These are phyloP conservation scores for Brachymystax lenok DNA, from an alignment of 2,797 vertebrate genomes.

Conservation along the genomic window DNA sequence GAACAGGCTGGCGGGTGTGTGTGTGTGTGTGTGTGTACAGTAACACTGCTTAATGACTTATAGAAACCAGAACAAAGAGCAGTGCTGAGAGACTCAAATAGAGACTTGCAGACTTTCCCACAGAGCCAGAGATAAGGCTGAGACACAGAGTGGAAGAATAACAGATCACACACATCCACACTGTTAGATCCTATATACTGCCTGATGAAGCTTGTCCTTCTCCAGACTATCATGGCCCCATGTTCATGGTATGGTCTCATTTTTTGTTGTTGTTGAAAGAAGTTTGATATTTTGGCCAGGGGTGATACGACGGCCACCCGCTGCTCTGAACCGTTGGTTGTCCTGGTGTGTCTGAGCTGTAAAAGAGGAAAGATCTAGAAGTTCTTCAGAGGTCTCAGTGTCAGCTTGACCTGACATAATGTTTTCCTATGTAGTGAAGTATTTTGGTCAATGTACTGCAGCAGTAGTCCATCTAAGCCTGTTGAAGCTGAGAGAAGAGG, in stretches of 20 bases:
- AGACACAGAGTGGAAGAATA: constrained; percentile 10
- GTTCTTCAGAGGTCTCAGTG: not conserved
- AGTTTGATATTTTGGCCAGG: not conserved
- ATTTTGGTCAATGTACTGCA: not conserved
- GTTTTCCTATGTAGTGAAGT: not conserved
- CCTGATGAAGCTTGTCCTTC: not conserved
- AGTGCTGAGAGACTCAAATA: constrained; percentile 47
- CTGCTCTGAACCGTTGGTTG: not conserved
- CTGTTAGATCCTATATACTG: not conserved
- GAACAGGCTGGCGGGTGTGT: constrained; percentile 22
- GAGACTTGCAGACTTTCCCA: constrained; percentile 46
- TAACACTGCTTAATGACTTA: constrained; percentile 58
- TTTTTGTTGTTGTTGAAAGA: not conserved
- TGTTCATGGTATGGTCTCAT: not conserved
- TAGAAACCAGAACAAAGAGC: constrained; percentile 69
- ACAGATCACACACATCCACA: not conserved
- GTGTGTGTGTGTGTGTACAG: constrained; percentile 47
- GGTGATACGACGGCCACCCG: not conserved
- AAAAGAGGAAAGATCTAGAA: not conserved
- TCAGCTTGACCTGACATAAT: not conserved
- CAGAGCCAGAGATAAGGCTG: constrained; percentile 26
- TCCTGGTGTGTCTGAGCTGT: not conserved
- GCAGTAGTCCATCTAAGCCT: not conserved
- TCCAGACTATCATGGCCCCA: not conserved
- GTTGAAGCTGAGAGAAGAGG: too few species aligned